Conservation (phyloP, 2,888 invertebrate genomes). For the Kuschelorhynchus macadamiae region DNA sequence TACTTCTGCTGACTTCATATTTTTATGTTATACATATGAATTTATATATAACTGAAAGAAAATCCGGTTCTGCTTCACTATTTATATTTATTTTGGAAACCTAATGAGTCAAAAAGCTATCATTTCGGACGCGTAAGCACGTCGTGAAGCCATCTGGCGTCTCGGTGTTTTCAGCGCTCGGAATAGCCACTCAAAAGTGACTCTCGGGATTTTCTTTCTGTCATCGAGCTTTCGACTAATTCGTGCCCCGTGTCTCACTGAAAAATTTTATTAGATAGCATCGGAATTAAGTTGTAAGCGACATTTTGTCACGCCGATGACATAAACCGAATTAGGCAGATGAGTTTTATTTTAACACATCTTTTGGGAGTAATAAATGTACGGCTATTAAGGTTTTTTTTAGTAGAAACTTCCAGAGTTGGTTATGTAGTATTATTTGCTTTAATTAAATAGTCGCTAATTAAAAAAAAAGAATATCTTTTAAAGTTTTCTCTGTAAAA, state of each 20-base stretch:
- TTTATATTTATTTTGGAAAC: background rate
- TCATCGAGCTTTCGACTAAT: conserved; percentile 45
- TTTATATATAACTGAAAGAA: too few species aligned
- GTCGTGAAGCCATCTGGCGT: conserved; percentile 31
- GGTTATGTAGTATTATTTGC: too few species aligned
- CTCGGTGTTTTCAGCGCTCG: conserved; percentile 11
- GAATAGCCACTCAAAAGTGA: conserved; percentile 29
- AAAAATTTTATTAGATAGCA: conserved; percentile 32
- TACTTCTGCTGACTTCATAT: too few species aligned
- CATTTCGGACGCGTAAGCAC: conserved; percentile 20
- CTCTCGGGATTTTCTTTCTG: conserved; percentile 55
- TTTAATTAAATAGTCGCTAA: too few species aligned
- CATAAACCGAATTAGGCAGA: conserved; percentile 6
- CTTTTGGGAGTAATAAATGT: conserved; percentile 1
- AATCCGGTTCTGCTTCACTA: too few species aligned
- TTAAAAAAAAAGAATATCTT: too few species aligned
- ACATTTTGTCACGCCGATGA: conserved; percentile 18
- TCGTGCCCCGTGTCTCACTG: conserved; percentile 16
- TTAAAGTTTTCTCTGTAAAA: too few species aligned
- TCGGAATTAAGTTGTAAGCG: conserved; percentile 10
- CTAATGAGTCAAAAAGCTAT: background rate
- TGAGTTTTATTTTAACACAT: background rate
- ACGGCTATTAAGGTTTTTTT: too few species aligned
- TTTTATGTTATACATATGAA: too few species aligned
- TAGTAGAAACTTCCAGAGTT: too few species aligned